Base-by-base conservation (phyloP, 2,797 vertebrate genomes). In the Peromyscus attwateri region DNA sequence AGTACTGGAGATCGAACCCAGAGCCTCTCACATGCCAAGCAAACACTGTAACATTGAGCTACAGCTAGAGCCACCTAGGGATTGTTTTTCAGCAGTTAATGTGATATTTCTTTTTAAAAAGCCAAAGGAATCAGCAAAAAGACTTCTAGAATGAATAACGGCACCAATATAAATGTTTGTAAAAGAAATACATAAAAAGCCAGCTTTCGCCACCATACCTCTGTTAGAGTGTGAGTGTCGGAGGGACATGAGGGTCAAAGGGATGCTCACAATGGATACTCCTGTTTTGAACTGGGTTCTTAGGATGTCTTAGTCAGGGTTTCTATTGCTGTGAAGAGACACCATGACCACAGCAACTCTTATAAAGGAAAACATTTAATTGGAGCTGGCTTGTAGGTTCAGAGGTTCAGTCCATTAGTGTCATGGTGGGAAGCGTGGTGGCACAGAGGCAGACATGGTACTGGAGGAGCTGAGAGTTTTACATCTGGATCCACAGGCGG, bases 71-170 rank as follows among this genome's bases (percentile, higher is more conserved):
- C 29, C 17, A 66, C 83, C 1, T 85, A n/a, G 46, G 62, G 43
- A 84, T 92, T 84, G 40, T 85, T 97, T 96, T 91, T 62, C 95
- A 91, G 71, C 10, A 79, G 64, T 57, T 60, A 27, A 76, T 79
- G 31, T 75, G 66, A 79, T 94, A 85, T 87, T 84, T 73, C 10
- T 40, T 27, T 80, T 46, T 91, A 64, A 71, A 68, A 83, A 90
- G 73, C 79, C 19, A 34, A 95, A 92, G 75, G 34, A 70, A 70
- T 93, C 14, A 43, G 62, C n/a, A 34, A 87, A n/a, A 95, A 87
- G 34, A 79, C 37, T 82, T 71, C 77, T n/a, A 46, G 85, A 94
- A 75, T 84, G 40, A 94, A 1, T 83, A 60, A n/a, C 57, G 81
- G 57, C 52, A 70, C 71, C 2, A 31, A 93, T 64, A 81, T 73